Base-by-base conservation (phyloP, 1,140 invertebrate genomes). In the Drosophila pseudoananassae region DNA sequence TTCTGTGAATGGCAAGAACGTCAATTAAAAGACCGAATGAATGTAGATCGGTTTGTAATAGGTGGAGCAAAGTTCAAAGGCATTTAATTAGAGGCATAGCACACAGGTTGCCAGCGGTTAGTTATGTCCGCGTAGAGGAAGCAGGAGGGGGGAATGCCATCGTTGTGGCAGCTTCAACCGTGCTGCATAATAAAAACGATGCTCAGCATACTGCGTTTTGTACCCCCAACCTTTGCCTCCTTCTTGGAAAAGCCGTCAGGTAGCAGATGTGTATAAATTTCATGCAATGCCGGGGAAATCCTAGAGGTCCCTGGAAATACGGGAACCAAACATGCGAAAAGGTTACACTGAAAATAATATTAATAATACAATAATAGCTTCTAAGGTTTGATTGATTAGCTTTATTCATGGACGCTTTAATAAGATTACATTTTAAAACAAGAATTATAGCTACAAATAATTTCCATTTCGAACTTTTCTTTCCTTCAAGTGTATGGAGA, bases 241-340 rank as follows among this genome's bases (percentile, higher is more conserved):
- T 12, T 9, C 25, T 43, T 15, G 25, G 12, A 25, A 38, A 20
- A 38, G 27, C 45, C 45, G 27, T 33, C 56, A 73, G 58, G 69
- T 63, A 54, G 36, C 69, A 73, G 56, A 55, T 70, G 58, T 71
- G 59, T 71, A 61, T 76, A 71, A 76, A 72, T 71, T 66, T 66
- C 50, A 64, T 71, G 65, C 53, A 66, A 51, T 79, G 46, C 46
- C 38, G 57, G 51, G 78, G 49, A 50, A 76, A 76, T 40, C 55
- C 36, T 61, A 76, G 61, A 72, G 68, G 64, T 80, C 51, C 51
- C 61, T 68, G 70, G 65, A 81, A 81, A 78, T 87, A 82, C 82
- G 83, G 70, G 69, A 54, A 68, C 57, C 64, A 76, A 71, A 82
- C 78, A 85, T 87, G 82, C 78, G 53, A 85, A 64, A 69, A 23